These are phyloP conservation scores for Thera britannica DNA, from an alignment of 2,888 invertebrate species.

Conservation along the genomic window DNA sequence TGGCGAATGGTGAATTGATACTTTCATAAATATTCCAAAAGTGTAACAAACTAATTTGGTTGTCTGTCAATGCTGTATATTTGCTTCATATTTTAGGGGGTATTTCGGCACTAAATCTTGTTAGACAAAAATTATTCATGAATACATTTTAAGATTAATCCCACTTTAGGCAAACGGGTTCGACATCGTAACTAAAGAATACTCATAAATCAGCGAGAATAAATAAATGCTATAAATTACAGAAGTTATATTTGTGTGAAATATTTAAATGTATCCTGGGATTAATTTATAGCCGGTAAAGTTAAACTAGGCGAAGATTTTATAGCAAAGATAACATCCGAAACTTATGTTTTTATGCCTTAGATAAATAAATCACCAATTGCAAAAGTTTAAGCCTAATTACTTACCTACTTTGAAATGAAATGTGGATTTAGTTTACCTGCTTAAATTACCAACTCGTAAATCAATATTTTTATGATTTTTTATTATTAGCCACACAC, in stretches of 20 bases:
- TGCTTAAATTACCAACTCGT: too few species aligned
- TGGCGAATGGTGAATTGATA: neutral
- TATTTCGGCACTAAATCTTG: slow-evolving; percentile 36
- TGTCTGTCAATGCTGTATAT: slow-evolving; percentile 18
- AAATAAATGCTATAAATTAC: slow-evolving; percentile 43
- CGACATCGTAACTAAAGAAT: slow-evolving; percentile 37
- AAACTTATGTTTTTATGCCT: slow-evolving; percentile 23
- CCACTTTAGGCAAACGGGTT: slow-evolving; percentile 37
- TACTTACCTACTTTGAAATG: neutral
- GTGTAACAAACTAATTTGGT: slow-evolving; percentile 19
- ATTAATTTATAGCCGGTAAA: slow-evolving; percentile 34
- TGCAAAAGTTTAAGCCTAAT: neutral
- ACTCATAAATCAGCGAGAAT: slow-evolving; percentile 40
- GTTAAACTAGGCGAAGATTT: slow-evolving; percentile 33
- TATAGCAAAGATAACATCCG: slow-evolving; percentile 33
- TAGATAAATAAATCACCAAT: slow-evolving; percentile 14
- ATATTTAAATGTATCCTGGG: slow-evolving; percentile 37
- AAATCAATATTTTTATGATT: too few species aligned
- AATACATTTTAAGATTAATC: slow-evolving; percentile 35
- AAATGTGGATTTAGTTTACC: too few species aligned
- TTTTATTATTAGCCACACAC: too few species aligned
- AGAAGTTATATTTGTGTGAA: slow-evolving; percentile 37
- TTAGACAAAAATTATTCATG: slow-evolving; percentile 38
- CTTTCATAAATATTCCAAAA: slow-evolving; percentile 11
- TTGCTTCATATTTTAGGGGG: slow-evolving; percentile 32